Conservation (phyloP, 2,797 vertebrate species). For the Botia kubotai region DNA sequence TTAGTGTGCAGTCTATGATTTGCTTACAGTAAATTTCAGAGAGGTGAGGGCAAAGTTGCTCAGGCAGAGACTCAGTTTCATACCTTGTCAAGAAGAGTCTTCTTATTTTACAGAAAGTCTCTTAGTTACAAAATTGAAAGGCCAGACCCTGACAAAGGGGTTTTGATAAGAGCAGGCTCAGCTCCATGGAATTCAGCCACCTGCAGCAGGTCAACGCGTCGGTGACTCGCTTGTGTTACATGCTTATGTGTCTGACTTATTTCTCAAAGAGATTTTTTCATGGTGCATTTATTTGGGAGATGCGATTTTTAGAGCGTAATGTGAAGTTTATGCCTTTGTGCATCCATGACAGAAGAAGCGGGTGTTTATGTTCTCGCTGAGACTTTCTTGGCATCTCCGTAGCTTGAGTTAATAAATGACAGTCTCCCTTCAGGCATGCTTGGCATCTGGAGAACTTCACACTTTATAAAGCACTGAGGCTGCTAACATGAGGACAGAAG, state of each 20-base stretch:
- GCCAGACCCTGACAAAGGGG: background rate
- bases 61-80: background rate
- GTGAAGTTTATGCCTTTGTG: background rate
- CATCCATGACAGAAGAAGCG: background rate
- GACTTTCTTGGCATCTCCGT: conserved; percentile 35
- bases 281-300: background rate
- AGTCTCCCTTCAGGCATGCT: conserved; percentile 47
- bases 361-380: conserved; percentile 6
- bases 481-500: conserved; percentile 20
- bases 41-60: background rate
- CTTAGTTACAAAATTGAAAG: background rate
- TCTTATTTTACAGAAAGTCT: no score
- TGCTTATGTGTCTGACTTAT: background rate
- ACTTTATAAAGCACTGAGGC: conserved; percentile 46
- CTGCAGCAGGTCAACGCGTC: background rate
- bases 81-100: no score
- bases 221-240: background rate
- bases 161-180: background rate
- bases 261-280: background rate
- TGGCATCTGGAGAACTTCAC: conserved; percentile 57
- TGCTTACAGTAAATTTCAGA: no score
- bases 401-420: conserved; percentile 55
- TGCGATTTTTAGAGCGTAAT: no score
- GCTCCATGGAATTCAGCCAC: background rate
- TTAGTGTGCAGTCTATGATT: background rate